phyloP scores from a whole-genome alignment of 1,140 invertebrate genomes.

The Hetaerina americana region DNA sequence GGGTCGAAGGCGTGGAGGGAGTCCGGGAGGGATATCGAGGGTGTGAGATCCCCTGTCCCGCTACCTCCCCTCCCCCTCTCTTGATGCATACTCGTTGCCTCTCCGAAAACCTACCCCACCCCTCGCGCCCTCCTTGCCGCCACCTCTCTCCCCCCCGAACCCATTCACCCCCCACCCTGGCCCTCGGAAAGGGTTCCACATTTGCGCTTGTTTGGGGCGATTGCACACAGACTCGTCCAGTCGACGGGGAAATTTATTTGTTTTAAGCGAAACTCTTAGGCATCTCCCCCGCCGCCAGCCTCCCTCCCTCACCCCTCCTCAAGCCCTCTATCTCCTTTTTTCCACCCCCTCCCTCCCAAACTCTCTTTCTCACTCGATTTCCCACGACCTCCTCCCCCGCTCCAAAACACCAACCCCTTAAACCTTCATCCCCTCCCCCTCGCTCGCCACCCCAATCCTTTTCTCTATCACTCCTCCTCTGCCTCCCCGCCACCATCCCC shows the following conservation, averaged over 20 bases:
- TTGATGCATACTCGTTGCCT: no score
- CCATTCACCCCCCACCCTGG: no score
- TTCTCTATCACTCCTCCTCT: neutral
- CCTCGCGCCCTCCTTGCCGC: no score
- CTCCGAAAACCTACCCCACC: no score
- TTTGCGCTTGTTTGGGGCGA: neutral
- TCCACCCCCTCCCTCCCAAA: no score
- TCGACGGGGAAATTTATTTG: neutral
- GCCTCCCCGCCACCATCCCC: neutral
- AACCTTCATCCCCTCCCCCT: neutral
- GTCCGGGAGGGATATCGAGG: neutral
- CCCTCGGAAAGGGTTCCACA: neutral
- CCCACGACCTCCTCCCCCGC: neutral
- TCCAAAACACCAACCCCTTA: no score
- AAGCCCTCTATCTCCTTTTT: no score
- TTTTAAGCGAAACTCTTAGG: neutral
- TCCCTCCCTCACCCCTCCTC: no score
- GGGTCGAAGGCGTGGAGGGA: no score
- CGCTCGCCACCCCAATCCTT: neutral
- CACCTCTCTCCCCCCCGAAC: no score
- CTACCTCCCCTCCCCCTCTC: neutral
- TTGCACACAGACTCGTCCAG: neutral
- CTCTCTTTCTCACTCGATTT: neutral
- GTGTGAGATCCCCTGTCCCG: neutral
- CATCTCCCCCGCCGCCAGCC: neutral